Base-by-base conservation (phyloP, 2,113 vertebrate genomes). In the Patagioenas fasciata region DNA sequence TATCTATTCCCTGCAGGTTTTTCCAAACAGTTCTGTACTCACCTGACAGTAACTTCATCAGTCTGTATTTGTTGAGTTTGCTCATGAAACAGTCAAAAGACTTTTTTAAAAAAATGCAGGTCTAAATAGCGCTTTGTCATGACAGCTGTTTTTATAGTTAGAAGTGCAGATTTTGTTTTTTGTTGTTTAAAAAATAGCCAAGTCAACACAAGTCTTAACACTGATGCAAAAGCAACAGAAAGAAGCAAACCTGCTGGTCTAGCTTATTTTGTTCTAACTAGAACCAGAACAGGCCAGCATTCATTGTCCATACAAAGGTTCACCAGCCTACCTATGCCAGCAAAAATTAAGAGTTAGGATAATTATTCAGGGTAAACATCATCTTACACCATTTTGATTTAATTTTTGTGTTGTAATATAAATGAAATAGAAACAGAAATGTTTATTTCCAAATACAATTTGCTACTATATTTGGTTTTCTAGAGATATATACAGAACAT, bases 201-300 rank as follows among this genome's bases (percentile, higher is more conserved):
- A 88, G 88, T 97, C 88, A 94, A 88, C 80, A 85, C 62, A 94
- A 90, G 54, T 85, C 75, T 82, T 82, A 77, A 83, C n/a, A 80
- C n/a, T 32, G 28, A 80, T 29, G 62, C 36, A 90, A 93, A 94
- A 62, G 75, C 92, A 90, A 83, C 25, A 83, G 51, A 90, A 95
- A 93, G 58, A 90, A 92, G n/a, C 36, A 91, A 89, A 95, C 66
- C 40, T 91, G 94, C 92, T 96, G 54, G 92, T 83, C 60, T 88
- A 79, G 91, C 95, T 94, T 72, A 85, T 69, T 96, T 85, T 94
- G 54, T 73, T 95, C 72, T 62, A 85, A 91, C 54, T 90, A 61
- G 28, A 91, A 94, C 28, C 79, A 91, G 88, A 95, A 90, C 25
- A 93, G 67, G 75, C 54, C 54, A 31, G 51, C 28, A 70, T 92